Conservation (phyloP, 2,113 vertebrate species). For the Oceanodroma tethys region DNA sequence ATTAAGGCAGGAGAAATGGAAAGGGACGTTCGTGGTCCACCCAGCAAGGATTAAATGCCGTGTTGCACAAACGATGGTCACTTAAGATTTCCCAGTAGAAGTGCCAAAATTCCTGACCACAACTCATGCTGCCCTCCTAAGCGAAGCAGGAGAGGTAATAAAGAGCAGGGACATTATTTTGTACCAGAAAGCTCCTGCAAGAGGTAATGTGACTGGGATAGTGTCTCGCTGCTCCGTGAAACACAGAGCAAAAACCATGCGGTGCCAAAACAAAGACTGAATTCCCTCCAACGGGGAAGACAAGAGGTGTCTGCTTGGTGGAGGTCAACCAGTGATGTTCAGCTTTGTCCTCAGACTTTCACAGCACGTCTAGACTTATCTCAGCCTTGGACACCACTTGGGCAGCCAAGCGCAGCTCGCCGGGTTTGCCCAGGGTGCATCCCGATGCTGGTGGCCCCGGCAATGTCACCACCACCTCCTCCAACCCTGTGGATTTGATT, state of each 20-base stretch:
- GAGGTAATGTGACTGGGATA: not conserved
- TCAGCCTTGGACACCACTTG: not conserved
- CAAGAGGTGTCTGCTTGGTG: accelerated
- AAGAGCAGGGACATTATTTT: not conserved
- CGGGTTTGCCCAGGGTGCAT: not conserved
- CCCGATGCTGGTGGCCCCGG: accelerated
- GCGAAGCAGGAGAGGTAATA: not conserved
- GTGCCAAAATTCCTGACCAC: not conserved
- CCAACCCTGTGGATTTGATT: not conserved
- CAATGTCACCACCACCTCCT: not conserved
- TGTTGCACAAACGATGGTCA: not conserved
- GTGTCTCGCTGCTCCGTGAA: not conserved
- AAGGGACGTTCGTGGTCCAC: not conserved
- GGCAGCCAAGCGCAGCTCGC: not conserved
- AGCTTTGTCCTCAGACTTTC: not conserved
- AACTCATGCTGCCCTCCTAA: not conserved
- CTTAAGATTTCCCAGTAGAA: not conserved
- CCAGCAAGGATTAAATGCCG: not conserved
- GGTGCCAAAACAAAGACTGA: not conserved
- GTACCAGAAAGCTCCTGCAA: not conserved
- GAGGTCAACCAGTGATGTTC: not conserved
- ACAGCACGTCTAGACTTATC: not conserved
- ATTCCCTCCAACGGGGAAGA: not conserved
- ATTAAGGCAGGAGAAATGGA: slow-evolving; percentile 11
- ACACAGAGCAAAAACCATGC: accelerated